Evolutionary conservation across 1,140 invertebrate species (phyloP), one percentile per base, ranked within the genome.

Genomic region (honey bee (Apis mellifera)): DNA sequence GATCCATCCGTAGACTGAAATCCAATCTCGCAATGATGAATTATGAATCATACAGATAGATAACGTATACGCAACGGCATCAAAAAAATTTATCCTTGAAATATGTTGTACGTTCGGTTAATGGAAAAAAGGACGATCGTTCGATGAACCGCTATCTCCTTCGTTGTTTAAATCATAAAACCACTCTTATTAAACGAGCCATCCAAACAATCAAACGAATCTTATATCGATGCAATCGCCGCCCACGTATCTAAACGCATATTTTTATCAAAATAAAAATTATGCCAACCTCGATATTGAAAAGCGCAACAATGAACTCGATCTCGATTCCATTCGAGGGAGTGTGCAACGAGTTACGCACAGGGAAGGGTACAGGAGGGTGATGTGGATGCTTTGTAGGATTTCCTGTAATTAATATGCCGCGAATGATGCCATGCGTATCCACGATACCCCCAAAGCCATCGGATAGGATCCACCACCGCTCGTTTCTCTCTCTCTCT

Each of bases 401-500:
- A 93, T 93, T 93, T 92, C 91, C 90, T 90, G 92, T 94, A 93
- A 94, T 94, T 93, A 93, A 94, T 94, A 93, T 91, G 84, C 85
- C 82, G 73, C 78, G 76, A 86, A 86, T 84, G 77, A 89, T 88
- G 83, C 86, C 79, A 42, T 71, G 80, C 60, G 81, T 84, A 86
- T 88, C 50, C 70, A 75, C 54, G 84, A 84, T 86, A 84, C 70
- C 60, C 74, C 82, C 64, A 89, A 86, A 85, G 80, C 69, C 42
- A 84, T 78, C 76, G 80, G 78, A 86, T 81, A 79, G 66, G 71
- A 81, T 57, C 50, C 59, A 76, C 72, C 75, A 64, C 69, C 60
- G 57, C 54, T 57, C 70, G 32, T 12, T 17, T 26, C 8, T 55
- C 55, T 12, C 23, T 55, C 55, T 12, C 23, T 55, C 76, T n/a